Evolutionary conservation across 2,888 invertebrate species (phyloP).

Genomic region (Drosophila neoperkinsi): DNA sequence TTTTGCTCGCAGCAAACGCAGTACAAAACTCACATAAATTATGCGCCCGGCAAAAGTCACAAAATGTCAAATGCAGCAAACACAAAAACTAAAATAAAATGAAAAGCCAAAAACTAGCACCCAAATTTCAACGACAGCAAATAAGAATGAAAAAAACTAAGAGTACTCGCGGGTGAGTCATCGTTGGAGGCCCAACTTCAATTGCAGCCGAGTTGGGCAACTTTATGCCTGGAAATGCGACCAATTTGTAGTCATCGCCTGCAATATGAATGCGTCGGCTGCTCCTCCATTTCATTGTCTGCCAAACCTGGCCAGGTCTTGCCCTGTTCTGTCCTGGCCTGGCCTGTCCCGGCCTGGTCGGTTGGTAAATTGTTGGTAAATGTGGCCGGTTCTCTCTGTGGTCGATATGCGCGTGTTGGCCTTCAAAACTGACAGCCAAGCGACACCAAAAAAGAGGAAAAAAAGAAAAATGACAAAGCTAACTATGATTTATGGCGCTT

Average conservation of each 20-base stretch:
- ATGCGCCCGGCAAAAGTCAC: constrained; percentile 72
- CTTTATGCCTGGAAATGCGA: constrained; percentile 62
- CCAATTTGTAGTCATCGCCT: constrained; percentile 70
- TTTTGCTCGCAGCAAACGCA: constrained; percentile 48
- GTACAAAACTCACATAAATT: constrained; percentile 77
- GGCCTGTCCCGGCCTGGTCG: not conserved
- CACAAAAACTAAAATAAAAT: constrained; percentile 30
- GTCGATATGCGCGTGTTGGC: constrained; percentile 65
- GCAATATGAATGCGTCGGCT: constrained; percentile 37
- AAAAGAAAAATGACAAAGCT: constrained; percentile 39
- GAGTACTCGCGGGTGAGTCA: constrained; percentile 48
- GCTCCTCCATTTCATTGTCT: constrained; percentile 19
- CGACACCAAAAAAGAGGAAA: constrained; percentile 29
- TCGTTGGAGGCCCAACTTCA: constrained; percentile 19
- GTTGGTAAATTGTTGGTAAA: not conserved
- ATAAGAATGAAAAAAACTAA: constrained; percentile 48
- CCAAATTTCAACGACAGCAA: constrained; percentile 55
- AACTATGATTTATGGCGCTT: constrained; percentile 71
- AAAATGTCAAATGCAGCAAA: constrained; percentile 76
- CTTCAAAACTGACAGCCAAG: constrained; percentile 72
- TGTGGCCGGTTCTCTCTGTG: constrained; percentile 42
- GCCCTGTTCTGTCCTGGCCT: not conserved
- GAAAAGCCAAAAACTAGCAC: constrained; percentile 41
- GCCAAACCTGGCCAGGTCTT: constrained; percentile 5
- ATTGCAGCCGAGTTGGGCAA: constrained; percentile 26